Base-by-base conservation (phyloP, 2,113 vertebrate species). In the Gymnogyps californianus region DNA sequence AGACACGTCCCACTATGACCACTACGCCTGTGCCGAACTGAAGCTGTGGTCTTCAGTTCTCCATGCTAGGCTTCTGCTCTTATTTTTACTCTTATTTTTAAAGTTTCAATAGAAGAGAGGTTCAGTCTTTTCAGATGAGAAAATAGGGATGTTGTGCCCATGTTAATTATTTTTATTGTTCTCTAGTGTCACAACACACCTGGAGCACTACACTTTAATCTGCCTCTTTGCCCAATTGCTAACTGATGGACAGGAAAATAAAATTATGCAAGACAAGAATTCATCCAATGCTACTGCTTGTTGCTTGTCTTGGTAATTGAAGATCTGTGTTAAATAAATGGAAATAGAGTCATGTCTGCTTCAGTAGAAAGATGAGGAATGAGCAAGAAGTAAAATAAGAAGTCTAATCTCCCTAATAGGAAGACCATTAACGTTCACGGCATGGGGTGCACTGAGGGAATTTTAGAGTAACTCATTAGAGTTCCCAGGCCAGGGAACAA, bases 351-450 rank as follows among this genome's bases (percentile, higher is more conserved):
- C 26, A 25, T 9, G 42, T 89, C 47, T 91, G 28, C 87, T 80
- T 89, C 89, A 71, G 47, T 8, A 70, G 75, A 86, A 88, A 75
- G 44, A 85, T 2, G 11, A 72, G 70, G 44, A 75, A 78, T 16
- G 34, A 61, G 18, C 65, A 84, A 92, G 34, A 82, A 67, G 62
- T 70, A 87, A 93, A 94, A 51, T 20, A 81, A 79, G 75, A 91
- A 75, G 17, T 70, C 42, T 92, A 62, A 89, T 89, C 83, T 92
- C 75, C 28, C 55, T 81, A 51, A 62, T 46, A 72, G 47, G 58
- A 69, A 74, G 61, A 79, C 66, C 49, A 69, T 79, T 69, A 79
- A 58, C 55, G 42, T 87, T 52, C 87, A 58, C 4, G 0, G 66
- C 71, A 69, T 36, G 42, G 29, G 87, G 42, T 47, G 16, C 71